Percentiles rank a stretch among this genome's conserved stretches.
These are phyloP conservation scores for Drosophila neonasuta DNA, from an alignment of 2,888 invertebrate genomes.

Conservation along the genomic window DNA sequence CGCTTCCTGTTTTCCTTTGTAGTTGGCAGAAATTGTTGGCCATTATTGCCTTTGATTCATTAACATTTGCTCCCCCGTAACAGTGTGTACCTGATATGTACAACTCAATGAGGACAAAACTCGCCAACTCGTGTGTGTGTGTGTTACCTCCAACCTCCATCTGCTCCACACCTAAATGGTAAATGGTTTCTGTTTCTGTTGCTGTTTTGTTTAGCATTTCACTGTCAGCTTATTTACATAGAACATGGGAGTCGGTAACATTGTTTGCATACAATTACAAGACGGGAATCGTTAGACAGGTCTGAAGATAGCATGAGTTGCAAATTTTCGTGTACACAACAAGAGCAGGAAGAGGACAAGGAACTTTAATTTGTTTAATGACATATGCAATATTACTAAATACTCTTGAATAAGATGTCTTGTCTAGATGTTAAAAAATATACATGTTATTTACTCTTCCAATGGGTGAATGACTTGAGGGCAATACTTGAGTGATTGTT, in stretches of 20 bases:
- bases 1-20: slow-evolving; percentile 53
- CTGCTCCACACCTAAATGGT: slow-evolving; percentile 36
- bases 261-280: slow-evolving; percentile 77
- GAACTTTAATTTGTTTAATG: slow-evolving; percentile 14
- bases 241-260: slow-evolving; percentile 70
- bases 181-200: slow-evolving; percentile 35
- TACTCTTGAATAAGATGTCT: background rate
- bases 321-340: background rate
- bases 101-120: slow-evolving; percentile 15
- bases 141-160: background rate
- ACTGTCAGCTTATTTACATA: slow-evolving; percentile 74
- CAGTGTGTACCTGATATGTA: slow-evolving; percentile 1
- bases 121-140: slow-evolving; percentile 6
- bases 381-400: slow-evolving; percentile 1
- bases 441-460: background rate
- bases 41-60: slow-evolving; percentile 71
- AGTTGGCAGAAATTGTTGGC: slow-evolving; percentile 55
- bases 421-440: background rate
- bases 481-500: slow-evolving; percentile 32
- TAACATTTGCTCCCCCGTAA: slow-evolving; percentile 59
- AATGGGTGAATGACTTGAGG: slow-evolving; percentile 9
- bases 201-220: slow-evolving; percentile 64
- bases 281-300: slow-evolving; percentile 23
- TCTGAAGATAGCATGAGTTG: slow-evolving; percentile 9
- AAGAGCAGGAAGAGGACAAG: background rate